phyloP scores from a whole-genome alignment of 2,797 vertebrate genomes.

The Syndactyla subalaris region DNA sequence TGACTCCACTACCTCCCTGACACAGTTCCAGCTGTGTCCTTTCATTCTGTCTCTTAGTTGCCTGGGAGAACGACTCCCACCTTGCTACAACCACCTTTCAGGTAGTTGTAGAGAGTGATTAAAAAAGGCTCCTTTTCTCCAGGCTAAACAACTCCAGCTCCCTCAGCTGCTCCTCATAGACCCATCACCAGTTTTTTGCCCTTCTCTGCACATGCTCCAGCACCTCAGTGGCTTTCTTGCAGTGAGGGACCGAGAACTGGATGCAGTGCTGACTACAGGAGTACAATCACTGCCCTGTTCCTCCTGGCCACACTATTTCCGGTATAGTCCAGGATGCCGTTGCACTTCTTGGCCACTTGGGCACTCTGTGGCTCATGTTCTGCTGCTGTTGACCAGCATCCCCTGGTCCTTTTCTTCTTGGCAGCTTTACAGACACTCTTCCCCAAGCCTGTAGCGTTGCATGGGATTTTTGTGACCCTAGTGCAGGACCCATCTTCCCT shows the following conservation, averaged over 20 bases:
- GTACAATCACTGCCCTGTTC: background rate
- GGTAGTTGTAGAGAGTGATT: background rate
- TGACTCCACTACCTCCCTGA: background rate
- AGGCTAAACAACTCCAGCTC: background rate
- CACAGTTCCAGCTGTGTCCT: background rate
- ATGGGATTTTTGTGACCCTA: background rate
- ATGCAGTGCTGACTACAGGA: rapidly evolving
- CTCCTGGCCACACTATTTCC: background rate
- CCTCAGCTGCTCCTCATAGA: background rate
- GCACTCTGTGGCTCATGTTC: background rate
- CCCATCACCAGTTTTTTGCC: background rate
- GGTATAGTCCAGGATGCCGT: background rate
- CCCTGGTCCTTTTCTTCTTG: background rate
- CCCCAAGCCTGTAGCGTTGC: background rate
- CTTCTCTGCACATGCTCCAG: rapidly evolving
- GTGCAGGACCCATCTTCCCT: background rate
- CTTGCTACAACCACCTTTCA: background rate
- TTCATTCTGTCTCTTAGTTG: background rate
- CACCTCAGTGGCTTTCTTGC: background rate
- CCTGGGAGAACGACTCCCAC: rapidly evolving
- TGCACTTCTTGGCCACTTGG: background rate
- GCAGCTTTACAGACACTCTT: background rate
- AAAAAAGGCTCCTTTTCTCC: background rate
- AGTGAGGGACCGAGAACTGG: background rate
- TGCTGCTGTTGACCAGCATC: rapidly evolving